Conservation (phyloP, 2,888 invertebrate species). For the Gymnosoma rotundatum region DNA sequence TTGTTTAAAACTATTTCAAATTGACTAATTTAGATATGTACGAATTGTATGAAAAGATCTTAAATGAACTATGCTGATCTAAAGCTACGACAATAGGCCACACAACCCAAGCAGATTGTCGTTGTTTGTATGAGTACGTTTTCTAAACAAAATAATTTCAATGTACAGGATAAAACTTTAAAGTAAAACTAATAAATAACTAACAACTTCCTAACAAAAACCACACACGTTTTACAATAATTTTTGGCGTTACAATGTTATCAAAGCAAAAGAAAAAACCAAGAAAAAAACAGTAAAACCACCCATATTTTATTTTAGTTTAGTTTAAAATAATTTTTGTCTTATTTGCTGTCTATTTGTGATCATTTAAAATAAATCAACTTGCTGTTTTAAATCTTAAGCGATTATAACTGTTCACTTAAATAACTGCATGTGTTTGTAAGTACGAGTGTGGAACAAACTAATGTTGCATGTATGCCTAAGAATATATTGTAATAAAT, state of each 20-base stretch:
- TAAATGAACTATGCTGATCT: constrained; percentile 10
- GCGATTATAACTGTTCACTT: constrained; percentile 7
- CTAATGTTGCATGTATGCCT: constrained; percentile 23
- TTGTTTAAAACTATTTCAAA: constrained; percentile 60
- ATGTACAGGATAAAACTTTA: constrained; percentile 37
- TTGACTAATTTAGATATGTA: constrained; percentile 69
- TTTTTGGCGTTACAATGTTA: constrained; percentile 54
- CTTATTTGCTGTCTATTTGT: constrained; percentile 62
- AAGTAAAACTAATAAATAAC: constrained; percentile 40
- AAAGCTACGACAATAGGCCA: constrained; percentile 2
- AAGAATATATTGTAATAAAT: background rate
- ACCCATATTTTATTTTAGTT: constrained; percentile 59
- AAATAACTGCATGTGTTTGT: background rate
- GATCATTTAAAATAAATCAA: constrained; percentile 69
- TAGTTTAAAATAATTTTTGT: constrained; percentile 35
- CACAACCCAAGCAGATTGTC: constrained; percentile 17
- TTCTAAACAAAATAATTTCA: constrained; percentile 30
- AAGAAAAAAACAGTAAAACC: constrained; percentile 36
- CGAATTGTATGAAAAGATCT: constrained; percentile 39
- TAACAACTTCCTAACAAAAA: constrained; percentile 66
- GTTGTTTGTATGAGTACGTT: constrained; percentile 1
- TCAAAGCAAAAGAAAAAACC: constrained; percentile 16
- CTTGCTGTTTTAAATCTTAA: constrained; percentile 55
- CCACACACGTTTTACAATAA: constrained; percentile 65
- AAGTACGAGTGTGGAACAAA: constrained; percentile 3